Conservation (phyloP, 2,888 invertebrate species). For the Poecilobothrus nobilitatus region DNA sequence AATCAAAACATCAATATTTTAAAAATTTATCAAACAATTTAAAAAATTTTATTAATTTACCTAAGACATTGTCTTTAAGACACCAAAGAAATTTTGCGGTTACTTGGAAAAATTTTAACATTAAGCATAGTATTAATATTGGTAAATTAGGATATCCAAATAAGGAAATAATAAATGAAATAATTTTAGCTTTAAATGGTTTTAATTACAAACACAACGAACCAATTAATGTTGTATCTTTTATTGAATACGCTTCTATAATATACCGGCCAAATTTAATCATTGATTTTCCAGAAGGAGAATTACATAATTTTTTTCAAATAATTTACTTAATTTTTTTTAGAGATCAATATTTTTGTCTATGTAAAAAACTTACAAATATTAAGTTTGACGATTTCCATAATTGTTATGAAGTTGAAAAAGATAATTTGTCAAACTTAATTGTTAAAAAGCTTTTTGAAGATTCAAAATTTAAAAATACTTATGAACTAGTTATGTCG, state of each 20-base stretch:
- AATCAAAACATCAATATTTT: constrained; percentile 17
- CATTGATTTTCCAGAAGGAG: neutral
- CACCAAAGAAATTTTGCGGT: neutral
- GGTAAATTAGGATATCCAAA: too few relatives aligned
- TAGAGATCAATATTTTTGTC: constrained; percentile 1
- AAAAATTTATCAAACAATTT: constrained; percentile 14
- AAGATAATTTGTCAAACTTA: neutral
- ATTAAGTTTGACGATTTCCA: constrained; percentile 5
- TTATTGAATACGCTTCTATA: too few relatives aligned
- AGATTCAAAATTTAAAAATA: too few relatives aligned
- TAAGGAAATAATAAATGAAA: too few relatives aligned
- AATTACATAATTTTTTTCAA: neutral
- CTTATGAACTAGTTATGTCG: too few relatives aligned
- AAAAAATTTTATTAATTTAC: constrained; percentile 15
- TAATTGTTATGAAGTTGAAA: constrained; percentile 7
- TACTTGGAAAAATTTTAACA: too few relatives aligned
- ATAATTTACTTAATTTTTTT: neutral
- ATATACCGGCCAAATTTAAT: neutral
- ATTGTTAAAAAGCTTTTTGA: neutral
- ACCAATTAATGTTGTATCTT: too few relatives aligned
- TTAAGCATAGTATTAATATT: too few relatives aligned
- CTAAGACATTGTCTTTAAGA: constrained; percentile 12
- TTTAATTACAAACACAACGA: too few relatives aligned
- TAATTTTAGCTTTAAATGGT: too few relatives aligned
- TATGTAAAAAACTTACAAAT: neutral